A percentile compares a stretch with the other conserved stretches of the same genome.
Conservation (phyloP, 53 echinoderm and acorn worm species). For the Stichopus horrens region DNA sequence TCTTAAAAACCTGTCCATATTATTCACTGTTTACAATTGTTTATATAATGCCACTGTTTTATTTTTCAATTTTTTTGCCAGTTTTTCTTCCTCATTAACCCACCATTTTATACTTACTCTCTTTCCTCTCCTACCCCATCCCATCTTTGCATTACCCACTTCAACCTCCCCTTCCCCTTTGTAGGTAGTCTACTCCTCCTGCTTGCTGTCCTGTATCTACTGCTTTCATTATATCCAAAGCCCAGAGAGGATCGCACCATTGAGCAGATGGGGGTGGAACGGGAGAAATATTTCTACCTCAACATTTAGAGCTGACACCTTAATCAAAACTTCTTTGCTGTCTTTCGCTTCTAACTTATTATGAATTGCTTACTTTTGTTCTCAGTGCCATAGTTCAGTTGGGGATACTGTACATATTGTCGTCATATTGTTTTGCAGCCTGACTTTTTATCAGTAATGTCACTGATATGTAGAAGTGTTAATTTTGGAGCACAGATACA, state of each 20-base stretch:
- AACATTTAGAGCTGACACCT: slow-evolving; percentile 49
- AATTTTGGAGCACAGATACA: no score
- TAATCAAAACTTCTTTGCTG: background rate
- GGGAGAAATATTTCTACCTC: slow-evolving; percentile 62
- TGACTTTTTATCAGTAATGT: no score
- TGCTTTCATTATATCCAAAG: slow-evolving; percentile 52
- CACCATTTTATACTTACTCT: slow-evolving; percentile 6
- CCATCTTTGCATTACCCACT: slow-evolving; percentile 31
- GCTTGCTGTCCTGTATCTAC: slow-evolving; percentile 60
- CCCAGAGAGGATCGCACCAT: slow-evolving; percentile 47
- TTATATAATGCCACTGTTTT: no score
- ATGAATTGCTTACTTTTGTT: no score
- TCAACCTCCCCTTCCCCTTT: background rate
- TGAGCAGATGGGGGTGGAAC: slow-evolving; percentile 64
- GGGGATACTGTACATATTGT: no score
- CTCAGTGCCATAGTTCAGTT: no score
- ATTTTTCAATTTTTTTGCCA: background rate
- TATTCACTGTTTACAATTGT: no score
- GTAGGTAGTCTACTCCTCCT: slow-evolving; percentile 57
- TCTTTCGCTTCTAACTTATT: background rate
- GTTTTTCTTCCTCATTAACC: background rate
- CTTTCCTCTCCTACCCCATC: slow-evolving; percentile 22
- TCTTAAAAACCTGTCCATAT: no score
- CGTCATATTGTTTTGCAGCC: no score
- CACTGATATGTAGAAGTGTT: no score